Percentiles rank a stretch among this genome's conserved stretches.
Conservation (phyloP, 1,140 invertebrate species). For the Probaryconus sp. region DNA sequence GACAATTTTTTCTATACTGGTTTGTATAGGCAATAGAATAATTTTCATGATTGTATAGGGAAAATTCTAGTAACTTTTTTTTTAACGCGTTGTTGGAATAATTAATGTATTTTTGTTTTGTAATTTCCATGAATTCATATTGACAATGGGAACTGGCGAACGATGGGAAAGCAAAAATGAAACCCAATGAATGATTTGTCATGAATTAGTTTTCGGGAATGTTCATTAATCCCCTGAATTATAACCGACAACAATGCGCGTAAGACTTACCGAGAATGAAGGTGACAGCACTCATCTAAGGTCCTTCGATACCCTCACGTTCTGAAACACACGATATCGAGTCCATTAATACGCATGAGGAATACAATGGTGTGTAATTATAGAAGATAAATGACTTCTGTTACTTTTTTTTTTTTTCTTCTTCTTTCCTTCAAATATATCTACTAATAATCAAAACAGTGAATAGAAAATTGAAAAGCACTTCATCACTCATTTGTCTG, state of each 20-base stretch:
- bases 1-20: no score
- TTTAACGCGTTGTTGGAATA: no score
- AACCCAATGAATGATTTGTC: no score
- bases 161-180: no score
- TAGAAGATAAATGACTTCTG: slow-evolving; percentile 42
- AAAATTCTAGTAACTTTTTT: no score
- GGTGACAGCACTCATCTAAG: slow-evolving; percentile 74
- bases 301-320: slow-evolving; percentile 65
- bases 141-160: no score
- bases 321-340: slow-evolving; percentile 66
- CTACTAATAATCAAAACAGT: slow-evolving; percentile 50
- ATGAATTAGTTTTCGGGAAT: no score
- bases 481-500: slow-evolving; percentile 51
- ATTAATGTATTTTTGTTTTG: no score
- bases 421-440: slow-evolving; percentile 26
- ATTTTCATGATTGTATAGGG: no score
- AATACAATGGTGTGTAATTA: slow-evolving; percentile 48
- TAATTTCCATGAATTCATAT: no score
- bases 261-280: slow-evolving; percentile 68
- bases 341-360: slow-evolving; percentile 36
- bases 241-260: slow-evolving; percentile 2
- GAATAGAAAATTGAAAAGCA: slow-evolving; percentile 50
- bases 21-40: no score
- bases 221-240: slow-evolving; percentile 1
- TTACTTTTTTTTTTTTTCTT: slow-evolving; percentile 19